Base-by-base conservation (phyloP, 30 jellyfish, hydroid and myxozoan species). In the Phacellophora camtschatica region DNA sequence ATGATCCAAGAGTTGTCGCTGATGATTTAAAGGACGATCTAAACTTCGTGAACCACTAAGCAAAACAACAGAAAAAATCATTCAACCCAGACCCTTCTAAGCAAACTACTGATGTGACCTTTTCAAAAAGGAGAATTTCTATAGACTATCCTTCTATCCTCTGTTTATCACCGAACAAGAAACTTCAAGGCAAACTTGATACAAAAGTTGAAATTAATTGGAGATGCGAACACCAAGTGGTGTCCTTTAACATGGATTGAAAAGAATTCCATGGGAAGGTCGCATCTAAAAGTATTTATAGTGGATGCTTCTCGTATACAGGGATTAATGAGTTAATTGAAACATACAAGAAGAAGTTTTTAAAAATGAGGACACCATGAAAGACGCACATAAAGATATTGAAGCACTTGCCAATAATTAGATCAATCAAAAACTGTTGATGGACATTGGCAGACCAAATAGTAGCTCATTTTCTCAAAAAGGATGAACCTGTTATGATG, bases 221-320 rank as follows among this genome's bases (percentile, higher is more conserved):
- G 27, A 58, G 43, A 3, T 58, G 73, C 32, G 73, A 58, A n/a
- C 73, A 58, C 42, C 73, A 25, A 5, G 73, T 58, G 6, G 27
- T n/a, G 73, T 11, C 73, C 42, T 58, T 58, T 43, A 58, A 58
- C 13, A 11, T 27, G 18, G 42, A 58, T 32, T 58, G 73, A 4
- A 58, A 58, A 25, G 39, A 18, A 11, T 58, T 58, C 32, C 73
- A 58, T 27, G 73, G 73, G 73, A 58, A 58, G 42, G 73, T 58
- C 6, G 27, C 73, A 11, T 58, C 73, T 3, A 25, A 13, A 5
- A 11, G 43, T 58, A 25, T 58, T 11, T 5, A 58, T 8, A 5
- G 73, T 5, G 73, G 43, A 18, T n/a, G 73, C 32, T 58, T 37
- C 42, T 11, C 42, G 5, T 58, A 58, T 27, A 11, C 39, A 18